Conservation (phyloP, 30 jellyfish, hydroid and myxozoan genomes). For the Sanderia malayensis region DNA sequence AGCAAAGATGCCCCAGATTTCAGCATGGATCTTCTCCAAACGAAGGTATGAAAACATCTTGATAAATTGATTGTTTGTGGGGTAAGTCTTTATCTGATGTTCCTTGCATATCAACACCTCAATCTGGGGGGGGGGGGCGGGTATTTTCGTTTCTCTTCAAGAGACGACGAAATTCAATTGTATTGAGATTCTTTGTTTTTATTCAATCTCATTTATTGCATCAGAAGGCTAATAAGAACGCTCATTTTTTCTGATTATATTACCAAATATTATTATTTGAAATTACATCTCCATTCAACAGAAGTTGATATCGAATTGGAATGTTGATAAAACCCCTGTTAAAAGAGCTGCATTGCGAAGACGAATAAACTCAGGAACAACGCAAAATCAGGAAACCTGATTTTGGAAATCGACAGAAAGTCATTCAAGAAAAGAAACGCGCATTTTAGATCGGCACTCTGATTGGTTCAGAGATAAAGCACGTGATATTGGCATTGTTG, state of each 20-base stretch:
- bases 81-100: too few relatives aligned
- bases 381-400: background rate
- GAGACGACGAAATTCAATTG: too few relatives aligned
- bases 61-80: too few relatives aligned
- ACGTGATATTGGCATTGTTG: constrained; percentile 26
- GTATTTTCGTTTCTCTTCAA: too few relatives aligned
- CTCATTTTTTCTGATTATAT: too few relatives aligned
- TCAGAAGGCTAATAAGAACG: too few relatives aligned
- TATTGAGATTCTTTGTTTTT: too few relatives aligned
- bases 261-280: too few relatives aligned
- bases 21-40: constrained; percentile 34
- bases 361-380: background rate
- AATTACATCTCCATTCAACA: too few relatives aligned
- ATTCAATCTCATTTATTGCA: too few relatives aligned
- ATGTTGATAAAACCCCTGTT: background rate
- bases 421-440: constrained; percentile 7
- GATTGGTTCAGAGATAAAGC: constrained; percentile 54
- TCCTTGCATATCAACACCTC: too few relatives aligned
- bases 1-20: constrained; percentile 45
- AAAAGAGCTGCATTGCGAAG: background rate
- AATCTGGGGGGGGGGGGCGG: too few relatives aligned
- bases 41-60: constrained; percentile 56
- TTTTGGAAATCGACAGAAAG: background rate
- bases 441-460: constrained; percentile 23
- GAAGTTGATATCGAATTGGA: constrained; percentile 8